A percentile compares a stretch with the other conserved stretches of the same genome.
phyloP scores from a whole-genome alignment of 2,113 vertebrate species.

The Odocoileus hemionus region DNA sequence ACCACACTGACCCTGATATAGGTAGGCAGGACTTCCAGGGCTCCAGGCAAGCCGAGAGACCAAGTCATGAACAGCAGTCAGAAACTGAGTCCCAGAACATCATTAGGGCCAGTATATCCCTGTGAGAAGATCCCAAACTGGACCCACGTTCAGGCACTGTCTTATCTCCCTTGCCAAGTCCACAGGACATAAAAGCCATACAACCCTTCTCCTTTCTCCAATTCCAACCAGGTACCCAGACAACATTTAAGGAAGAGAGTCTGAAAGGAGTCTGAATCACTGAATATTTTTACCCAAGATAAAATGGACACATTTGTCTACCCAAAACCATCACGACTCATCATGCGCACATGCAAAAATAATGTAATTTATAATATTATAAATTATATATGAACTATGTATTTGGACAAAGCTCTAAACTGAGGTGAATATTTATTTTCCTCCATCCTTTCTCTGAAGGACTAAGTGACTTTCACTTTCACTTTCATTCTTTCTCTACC shows the following conservation, averaged over 20 bases:
- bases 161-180: neutral
- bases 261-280: neutral
- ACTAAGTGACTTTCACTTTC: neutral
- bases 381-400: neutral
- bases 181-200: neutral
- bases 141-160: neutral
- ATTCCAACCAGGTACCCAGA: neutral
- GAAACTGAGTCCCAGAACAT: neutral
- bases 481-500: neutral
- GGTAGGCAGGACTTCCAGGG: neutral
- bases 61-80: too few species aligned
- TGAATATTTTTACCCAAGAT: neutral
- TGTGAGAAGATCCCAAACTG: neutral
- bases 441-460: neutral
- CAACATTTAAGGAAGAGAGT: neutral
- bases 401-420: neutral
- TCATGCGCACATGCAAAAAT: neutral
- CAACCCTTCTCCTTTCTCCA: neutral
- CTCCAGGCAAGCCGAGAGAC: neutral
- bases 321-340: neutral
- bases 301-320: neutral
- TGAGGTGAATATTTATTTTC: neutral
- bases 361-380: neutral
- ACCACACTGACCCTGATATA: neutral
- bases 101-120: rapidly evolving